These are phyloP conservation scores for Thamnophis sirtalis DNA, from an alignment of 2,113 vertebrate genomes.

Conservation along the genomic window DNA sequence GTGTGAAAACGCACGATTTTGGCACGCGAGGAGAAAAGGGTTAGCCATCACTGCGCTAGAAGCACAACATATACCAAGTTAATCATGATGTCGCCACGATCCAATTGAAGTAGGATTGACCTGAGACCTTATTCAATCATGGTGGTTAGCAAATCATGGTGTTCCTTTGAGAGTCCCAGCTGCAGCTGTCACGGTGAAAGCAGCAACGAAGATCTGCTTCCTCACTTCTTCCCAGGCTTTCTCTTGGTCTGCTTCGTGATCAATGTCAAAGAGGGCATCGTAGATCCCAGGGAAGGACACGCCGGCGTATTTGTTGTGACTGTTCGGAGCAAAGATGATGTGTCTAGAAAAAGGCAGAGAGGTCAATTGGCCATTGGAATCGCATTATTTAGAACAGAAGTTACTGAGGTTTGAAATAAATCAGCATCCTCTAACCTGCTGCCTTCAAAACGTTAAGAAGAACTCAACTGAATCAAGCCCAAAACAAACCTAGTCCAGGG, in stretches of 20 bases:
- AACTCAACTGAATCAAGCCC: neutral
- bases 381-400: neutral
- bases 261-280: conserved; percentile 86
- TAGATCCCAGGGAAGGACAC: conserved; percentile 93
- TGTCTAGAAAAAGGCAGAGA: conserved; percentile 69
- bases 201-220: conserved; percentile 85
- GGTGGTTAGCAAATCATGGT: conserved; percentile 39
- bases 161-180: conserved; percentile 76
- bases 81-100: neutral
- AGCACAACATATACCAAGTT: neutral
- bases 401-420: neutral
- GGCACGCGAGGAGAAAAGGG: too few relatives aligned
- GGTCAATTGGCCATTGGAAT: neutral
- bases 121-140: neutral
- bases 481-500: too few relatives aligned
- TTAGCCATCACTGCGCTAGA: neutral
- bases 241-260: conserved; percentile 65
- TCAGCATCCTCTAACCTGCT: neutral
- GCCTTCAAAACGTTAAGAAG: neutral
- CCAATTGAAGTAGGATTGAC: neutral
- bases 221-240: conserved; percentile 85
- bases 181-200: conserved; percentile 85
- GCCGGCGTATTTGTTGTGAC: conserved; percentile 93
- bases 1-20: too few relatives aligned
- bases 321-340: conserved; percentile 92